These are phyloP conservation scores for Choristoneura fumiferana DNA, from an alignment of 1,140 invertebrate genomes.

Conservation along the genomic window DNA sequence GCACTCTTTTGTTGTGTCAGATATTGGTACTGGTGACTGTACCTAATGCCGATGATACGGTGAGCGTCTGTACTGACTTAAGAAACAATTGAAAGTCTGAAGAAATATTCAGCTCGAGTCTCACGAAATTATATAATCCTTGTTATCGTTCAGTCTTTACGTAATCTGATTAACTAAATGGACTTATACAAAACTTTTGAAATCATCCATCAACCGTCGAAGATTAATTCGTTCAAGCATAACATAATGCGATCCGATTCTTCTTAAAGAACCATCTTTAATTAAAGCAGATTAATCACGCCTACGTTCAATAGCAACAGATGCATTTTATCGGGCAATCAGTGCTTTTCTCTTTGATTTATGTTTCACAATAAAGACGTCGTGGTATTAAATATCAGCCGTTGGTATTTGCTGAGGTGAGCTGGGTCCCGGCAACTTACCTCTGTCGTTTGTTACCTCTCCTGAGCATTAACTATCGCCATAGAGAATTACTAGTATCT, in stretches of 20 bases:
- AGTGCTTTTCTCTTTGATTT: slow-evolving; percentile 33
- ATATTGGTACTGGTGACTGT: no score
- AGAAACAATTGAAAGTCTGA: no score
- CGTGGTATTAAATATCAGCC: slow-evolving; percentile 36
- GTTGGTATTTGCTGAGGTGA: slow-evolving; percentile 18
- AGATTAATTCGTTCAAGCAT: slow-evolving; percentile 6
- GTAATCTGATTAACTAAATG: neutral
- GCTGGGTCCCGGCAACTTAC: slow-evolving; percentile 29
- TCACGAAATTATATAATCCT: neutral
- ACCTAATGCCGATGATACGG: no score
- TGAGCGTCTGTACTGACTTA: no score
- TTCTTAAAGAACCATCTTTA: neutral
- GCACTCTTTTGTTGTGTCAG: no score
- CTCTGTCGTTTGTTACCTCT: slow-evolving; percentile 23
- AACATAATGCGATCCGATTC: slow-evolving; percentile 18
- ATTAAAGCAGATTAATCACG: slow-evolving; percentile 15
- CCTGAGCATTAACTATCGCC: neutral
- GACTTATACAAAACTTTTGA: neutral
- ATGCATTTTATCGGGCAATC: slow-evolving; percentile 32
- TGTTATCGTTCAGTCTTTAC: neutral
- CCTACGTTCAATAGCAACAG: slow-evolving; percentile 1
- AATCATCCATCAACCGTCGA: neutral
- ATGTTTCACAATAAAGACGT: slow-evolving; percentile 35
- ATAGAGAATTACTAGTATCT: neutral
- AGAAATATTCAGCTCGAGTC: no score